These are phyloP conservation scores for Pollenia labialis DNA, from an alignment of 2,888 invertebrate genomes.

Conservation along the genomic window DNA sequence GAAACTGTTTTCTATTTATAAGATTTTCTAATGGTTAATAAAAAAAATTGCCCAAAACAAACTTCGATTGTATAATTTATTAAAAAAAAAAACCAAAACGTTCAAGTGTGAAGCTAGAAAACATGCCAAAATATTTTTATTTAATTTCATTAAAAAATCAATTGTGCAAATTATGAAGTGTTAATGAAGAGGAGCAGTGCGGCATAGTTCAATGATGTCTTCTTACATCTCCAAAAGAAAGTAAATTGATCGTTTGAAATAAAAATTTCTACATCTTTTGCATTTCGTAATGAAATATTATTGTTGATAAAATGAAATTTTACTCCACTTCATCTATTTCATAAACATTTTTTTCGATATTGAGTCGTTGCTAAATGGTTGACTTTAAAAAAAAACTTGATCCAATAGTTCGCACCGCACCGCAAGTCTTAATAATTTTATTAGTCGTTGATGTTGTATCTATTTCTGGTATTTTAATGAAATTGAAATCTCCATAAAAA, in stretches of 20 bases:
- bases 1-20: not conserved
- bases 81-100: not conserved
- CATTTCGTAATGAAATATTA: conserved; percentile 51
- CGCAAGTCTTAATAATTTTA: conserved; percentile 30
- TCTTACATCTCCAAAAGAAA: conserved; percentile 28
- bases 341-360: not conserved
- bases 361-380: not conserved
- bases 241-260: conserved; percentile 40
- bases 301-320: conserved; percentile 26
- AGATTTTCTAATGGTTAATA: too few relatives aligned
- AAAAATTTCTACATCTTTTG: not conserved
- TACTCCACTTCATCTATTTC: conserved; percentile 40
- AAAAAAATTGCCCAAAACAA: not conserved
- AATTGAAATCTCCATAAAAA: conserved; percentile 45
- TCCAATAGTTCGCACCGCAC: conserved; percentile 21
- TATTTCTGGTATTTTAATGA: conserved; percentile 49
- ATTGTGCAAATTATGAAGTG: not conserved
- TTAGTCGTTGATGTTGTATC: not conserved
- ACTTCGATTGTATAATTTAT: conserved; percentile 19
- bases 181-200: not conserved
- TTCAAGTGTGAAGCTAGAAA: conserved; percentile 8
- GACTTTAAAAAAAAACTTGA: conserved; percentile 28
- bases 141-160: not conserved
- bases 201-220: conserved; percentile 14
- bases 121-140: conserved; percentile 32